phyloP scores from a whole-genome alignment of 2,797 vertebrate genomes.

The Melanotaenia maccullochi region DNA sequence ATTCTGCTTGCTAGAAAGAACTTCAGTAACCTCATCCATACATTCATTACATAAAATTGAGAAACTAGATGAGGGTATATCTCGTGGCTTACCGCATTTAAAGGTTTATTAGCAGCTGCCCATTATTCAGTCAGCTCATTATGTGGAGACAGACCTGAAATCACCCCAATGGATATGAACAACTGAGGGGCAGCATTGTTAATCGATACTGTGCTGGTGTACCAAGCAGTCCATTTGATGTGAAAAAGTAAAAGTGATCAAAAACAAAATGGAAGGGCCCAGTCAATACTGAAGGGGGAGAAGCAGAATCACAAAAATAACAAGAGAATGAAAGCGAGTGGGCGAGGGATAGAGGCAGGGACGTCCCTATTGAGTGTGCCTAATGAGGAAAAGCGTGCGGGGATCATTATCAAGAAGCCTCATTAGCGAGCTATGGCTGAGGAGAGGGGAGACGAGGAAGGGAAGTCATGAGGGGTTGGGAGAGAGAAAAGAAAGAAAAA shows the following conservation, averaged over 20 bases:
- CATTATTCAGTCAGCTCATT: constrained; percentile 72
- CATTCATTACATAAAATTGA: constrained; percentile 64
- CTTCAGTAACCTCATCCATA: constrained; percentile 67
- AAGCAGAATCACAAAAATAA: constrained; percentile 64
- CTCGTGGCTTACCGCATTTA: constrained; percentile 59
- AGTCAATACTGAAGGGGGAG: constrained; percentile 48
- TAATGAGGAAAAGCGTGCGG: constrained; percentile 83
- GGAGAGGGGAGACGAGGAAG: constrained; percentile 56
- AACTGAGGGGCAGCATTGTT: constrained; percentile 58
- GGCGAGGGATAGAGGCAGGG: constrained; percentile 64
- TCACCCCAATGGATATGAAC: constrained; percentile 50
- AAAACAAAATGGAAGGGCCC: constrained; percentile 30
- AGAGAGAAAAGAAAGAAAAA: not conserved
- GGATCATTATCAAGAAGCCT: constrained; percentile 84
- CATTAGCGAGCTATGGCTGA: constrained; percentile 79
- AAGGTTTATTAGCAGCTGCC: constrained; percentile 65
- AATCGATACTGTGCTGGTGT: constrained; percentile 71
- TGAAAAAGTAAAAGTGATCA: constrained; percentile 39
- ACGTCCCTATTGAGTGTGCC: constrained; percentile 77
- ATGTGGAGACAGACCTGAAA: constrained; percentile 54
- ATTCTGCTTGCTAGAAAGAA: constrained; percentile 57
- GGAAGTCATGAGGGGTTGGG: constrained; percentile 13
- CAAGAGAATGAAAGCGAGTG: constrained; percentile 66
- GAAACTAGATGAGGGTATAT: constrained; percentile 42
- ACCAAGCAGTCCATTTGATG: constrained; percentile 65